Evolutionary conservation across 2,113 vertebrate species (phyloP), one percentile per base, ranked within the genome.

Genomic region (Calonectris borealis): DNA sequence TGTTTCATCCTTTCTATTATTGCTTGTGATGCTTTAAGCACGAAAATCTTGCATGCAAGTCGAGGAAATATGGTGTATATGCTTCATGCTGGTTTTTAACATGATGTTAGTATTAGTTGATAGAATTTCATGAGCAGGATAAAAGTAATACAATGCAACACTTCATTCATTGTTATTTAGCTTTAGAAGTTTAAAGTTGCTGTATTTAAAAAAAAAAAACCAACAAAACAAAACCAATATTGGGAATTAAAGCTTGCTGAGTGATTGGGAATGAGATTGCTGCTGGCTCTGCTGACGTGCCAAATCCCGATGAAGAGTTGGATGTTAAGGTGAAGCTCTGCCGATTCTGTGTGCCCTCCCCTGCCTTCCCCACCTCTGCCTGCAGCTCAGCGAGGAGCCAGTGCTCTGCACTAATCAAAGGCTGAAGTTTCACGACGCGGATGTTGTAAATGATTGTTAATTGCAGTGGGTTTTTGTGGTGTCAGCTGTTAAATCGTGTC

Each of bases 401-500:
- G 19, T 25, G 38, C 38, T 48, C 49, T 55, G 15, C 16, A 3
- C n/a, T 72, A 31, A n/a, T n/a, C 32, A 48, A 32, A 79, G 60
- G 25, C 49, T 58, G 65, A 38, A 69, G 40, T 38, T 54, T 73
- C 24, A 21, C 1, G 2, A 42, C 0, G 4, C 3, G 2, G 21
- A 13, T 71, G 8, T 48, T 54, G 27, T 64, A 31, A 73, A 8
- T 49, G 16, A 7, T 15, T 40, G 16, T n/a, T 42, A 40, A 40
- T 54, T 60, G 19, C 10, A 12, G 7, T 4, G 46, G 19, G 10
- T 69, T 82, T 80, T 16, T 48, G 12, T 1, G 2, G 17, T 51
- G 34, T 52, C 38, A 29, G 27, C 69, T 76, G 36, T 52, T 88
- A 34, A 71, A 54, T 49, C 3, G 0, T 15, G 32, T 60, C 21